Conservation (phyloP, 2,888 invertebrate species). For the Allacma fusca region DNA sequence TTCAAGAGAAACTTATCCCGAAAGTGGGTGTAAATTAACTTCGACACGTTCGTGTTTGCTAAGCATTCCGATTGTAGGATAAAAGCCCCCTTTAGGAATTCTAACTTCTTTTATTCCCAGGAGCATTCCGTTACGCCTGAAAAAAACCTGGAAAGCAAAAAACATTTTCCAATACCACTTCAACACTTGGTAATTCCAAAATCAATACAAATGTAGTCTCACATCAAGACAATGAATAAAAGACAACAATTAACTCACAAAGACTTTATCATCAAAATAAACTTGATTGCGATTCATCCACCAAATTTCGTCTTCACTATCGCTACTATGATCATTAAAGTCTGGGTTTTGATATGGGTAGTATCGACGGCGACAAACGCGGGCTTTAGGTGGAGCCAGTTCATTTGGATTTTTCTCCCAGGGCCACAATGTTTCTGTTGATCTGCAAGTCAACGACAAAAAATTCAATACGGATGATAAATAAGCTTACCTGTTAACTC, state of each 20-base stretch:
- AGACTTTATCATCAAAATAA: slow-evolving; percentile 63
- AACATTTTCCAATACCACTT: slow-evolving; percentile 22
- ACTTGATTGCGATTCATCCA: slow-evolving; percentile 62
- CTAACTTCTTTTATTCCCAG: slow-evolving; percentile 67
- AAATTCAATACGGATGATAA: neutral
- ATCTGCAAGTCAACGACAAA: neutral
- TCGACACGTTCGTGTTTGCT: slow-evolving; percentile 68
- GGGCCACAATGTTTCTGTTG: slow-evolving; percentile 52
- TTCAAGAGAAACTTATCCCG: slow-evolving; percentile 67
- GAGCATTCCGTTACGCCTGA: slow-evolving; percentile 67
- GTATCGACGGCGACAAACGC: slow-evolving; percentile 42
- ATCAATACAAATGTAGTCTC: neutral
- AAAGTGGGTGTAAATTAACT: slow-evolving; percentile 67
- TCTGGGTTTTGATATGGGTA: slow-evolving; percentile 53
- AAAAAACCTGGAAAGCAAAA: slow-evolving; percentile 67
- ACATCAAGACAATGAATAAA: neutral
- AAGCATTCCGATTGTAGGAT: slow-evolving; percentile 68
- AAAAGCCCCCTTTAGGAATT: slow-evolving; percentile 68
- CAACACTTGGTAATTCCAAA: neutral
- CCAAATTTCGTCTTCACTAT: slow-evolving; percentile 65
- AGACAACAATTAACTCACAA: slow-evolving; percentile 59
- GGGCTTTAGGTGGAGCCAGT: slow-evolving; percentile 57
- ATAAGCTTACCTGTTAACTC: no score
- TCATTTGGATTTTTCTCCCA: slow-evolving; percentile 59
- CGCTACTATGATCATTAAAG: slow-evolving; percentile 57